Evolutionary conservation across 2,113 vertebrate genomes (phyloP), one percentile per base, ranked within the genome.

Genomic region (Neolamprologus longior): DNA sequence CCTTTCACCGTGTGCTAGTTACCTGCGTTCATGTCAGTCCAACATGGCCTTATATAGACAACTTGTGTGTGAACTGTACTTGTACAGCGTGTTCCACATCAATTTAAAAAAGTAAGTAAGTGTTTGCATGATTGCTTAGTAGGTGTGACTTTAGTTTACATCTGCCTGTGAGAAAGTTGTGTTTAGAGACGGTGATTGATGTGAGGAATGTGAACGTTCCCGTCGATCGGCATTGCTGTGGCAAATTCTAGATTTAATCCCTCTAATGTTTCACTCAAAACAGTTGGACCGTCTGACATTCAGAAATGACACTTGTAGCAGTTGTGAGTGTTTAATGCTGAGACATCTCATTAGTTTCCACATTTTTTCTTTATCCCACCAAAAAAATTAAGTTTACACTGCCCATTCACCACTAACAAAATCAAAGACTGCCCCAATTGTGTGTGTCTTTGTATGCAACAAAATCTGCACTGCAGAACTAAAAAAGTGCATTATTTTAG

Each of bases 41-140:
- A 80, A 35, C 13, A 66, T 87, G 21, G 35, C 90, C 90, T 87
- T 91, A 82, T 88, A 89, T 80, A 71, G 90, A 80, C 42, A 86
- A 86, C 3, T 81, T 47, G 26, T 54, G 33, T 78, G 50, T 55
- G 52, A 28, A 53, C 15, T 66, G 47, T 7, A 13, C 35, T 33
- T 55, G 53, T 15, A 14, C 50, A 42, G 7, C 2, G 11, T 87
- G 73, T 80, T 14, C 35, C 55, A 7, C 9, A 19, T 40, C 19
- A 4, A 47, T 31, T 9, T 28, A 9, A 76, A 17, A n/a, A 40
- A 76, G 40, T 66, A 40, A 76, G 40, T 66, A 55, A 63, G 33
- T 37, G 50, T 28, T 53, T 31, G 83, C 11, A 26, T 31, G 33
- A 83, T 24, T 58, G 12, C 7, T 42, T 26, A 50, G 9, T 28